Evolutionary conservation across 2,888 invertebrate species (phyloP).

Genomic region (Parasteatoda lunata): DNA sequence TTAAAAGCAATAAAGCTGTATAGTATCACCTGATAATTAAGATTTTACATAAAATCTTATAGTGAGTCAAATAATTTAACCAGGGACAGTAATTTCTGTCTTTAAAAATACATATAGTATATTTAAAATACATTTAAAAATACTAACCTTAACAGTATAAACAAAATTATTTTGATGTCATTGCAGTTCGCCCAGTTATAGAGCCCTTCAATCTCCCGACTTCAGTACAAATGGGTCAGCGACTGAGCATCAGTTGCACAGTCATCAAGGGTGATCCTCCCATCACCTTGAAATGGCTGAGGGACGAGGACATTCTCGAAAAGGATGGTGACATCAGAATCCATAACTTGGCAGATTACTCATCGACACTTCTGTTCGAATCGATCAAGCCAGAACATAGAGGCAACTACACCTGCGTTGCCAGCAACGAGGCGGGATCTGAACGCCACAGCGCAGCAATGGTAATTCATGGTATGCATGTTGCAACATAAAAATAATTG

Average conservation of each 20-base stretch:
- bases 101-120: too few relatives aligned
- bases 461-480: conserved; percentile 71
- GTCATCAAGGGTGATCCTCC: conserved; percentile 74
- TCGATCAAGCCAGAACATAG: conserved; percentile 72
- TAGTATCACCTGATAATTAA: too few relatives aligned
- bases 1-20: too few relatives aligned
- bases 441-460: conserved; percentile 72
- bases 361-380: conserved; percentile 73
- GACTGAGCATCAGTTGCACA: conserved; percentile 75
- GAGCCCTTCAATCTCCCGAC: conserved; percentile 71
- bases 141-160: too few relatives aligned
- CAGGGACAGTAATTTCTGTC: too few relatives aligned
- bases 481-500: neutral
- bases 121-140: too few relatives aligned
- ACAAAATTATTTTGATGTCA: conserved; percentile 8
- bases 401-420: conserved; percentile 74
- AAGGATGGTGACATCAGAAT: conserved; percentile 70
- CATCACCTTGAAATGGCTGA: conserved; percentile 74
- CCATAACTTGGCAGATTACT: conserved; percentile 72
- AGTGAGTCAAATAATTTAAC: too few relatives aligned
- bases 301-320: conserved; percentile 66
- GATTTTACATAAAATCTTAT: too few relatives aligned
- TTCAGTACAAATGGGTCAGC: conserved; percentile 76
- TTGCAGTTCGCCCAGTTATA: conserved; percentile 86
- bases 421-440: conserved; percentile 72